Percentiles rank a stretch among this genome's conserved stretches.
Evolutionary conservation across 2,113 vertebrate species (phyloP).

Genomic region (Notechis scutatus): DNA sequence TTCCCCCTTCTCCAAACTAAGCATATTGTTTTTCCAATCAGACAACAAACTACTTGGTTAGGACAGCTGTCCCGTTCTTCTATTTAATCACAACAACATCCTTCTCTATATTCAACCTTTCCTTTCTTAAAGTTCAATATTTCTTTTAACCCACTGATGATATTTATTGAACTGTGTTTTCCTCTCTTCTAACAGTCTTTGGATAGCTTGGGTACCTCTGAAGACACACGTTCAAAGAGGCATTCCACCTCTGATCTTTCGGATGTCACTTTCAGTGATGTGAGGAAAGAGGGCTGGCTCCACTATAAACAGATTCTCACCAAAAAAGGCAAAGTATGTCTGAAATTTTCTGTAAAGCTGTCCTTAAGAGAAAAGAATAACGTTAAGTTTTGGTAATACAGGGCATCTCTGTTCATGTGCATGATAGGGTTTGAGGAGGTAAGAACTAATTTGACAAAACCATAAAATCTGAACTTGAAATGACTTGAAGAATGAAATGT

Average conservation of each 20-base stretch:
- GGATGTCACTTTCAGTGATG: slow-evolving; percentile 82
- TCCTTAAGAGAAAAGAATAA: background rate
- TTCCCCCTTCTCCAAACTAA: background rate
- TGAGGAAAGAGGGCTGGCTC: slow-evolving; percentile 92
- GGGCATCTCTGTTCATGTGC: background rate
- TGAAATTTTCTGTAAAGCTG: background rate
- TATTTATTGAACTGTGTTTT: background rate
- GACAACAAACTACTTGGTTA: background rate
- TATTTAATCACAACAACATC: background rate
- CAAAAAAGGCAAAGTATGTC: slow-evolving; percentile 92
- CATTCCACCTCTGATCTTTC: slow-evolving; percentile 95
- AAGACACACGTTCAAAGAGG: slow-evolving; percentile 87
- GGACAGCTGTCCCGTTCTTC: background rate
- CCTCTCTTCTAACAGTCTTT: slow-evolving; percentile 76
- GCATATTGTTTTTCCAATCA: background rate
- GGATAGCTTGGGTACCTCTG: slow-evolving; percentile 82
- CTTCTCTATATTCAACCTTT: background rate
- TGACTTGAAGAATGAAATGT: background rate
- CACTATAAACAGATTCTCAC: slow-evolving; percentile 95
- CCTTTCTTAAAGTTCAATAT: background rate
- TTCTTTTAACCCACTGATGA: background rate
- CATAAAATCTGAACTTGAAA: background rate
- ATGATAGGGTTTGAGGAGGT: too few species aligned
- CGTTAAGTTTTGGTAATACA: background rate
- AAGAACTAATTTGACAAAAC: background rate